These are phyloP conservation scores for Zoanthus gigantus DNA, from an alignment of 92 coral and sea anemone genomes.

Conservation along the genomic window DNA sequence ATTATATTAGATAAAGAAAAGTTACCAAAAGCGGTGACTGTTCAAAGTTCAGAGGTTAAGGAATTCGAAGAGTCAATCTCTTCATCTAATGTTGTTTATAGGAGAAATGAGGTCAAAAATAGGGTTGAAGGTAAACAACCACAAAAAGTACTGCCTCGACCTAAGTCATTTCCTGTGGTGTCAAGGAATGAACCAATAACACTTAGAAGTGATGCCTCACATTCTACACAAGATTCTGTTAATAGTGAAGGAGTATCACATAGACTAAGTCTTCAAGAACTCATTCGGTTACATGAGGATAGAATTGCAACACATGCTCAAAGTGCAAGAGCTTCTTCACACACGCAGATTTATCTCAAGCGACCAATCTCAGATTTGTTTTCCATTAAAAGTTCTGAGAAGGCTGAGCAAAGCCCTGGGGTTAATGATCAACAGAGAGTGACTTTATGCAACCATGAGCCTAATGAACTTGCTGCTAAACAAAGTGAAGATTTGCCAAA, in stretches of 20 bases:
- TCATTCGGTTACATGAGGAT: slow-evolving; percentile 90
- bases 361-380: slow-evolving; percentile 68
- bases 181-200: slow-evolving; percentile 1
- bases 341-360: slow-evolving; percentile 72
- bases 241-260: slow-evolving; percentile 57
- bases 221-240: slow-evolving; percentile 39
- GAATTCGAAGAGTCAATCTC: not conserved
- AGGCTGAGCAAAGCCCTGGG: not conserved
- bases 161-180: slow-evolving; percentile 30
- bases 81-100: slow-evolving; percentile 11
- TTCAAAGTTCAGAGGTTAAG: slow-evolving; percentile 3
- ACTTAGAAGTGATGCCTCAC: slow-evolving; percentile 15
- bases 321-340: slow-evolving; percentile 84
- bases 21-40: slow-evolving; percentile 8
- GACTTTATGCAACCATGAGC: not conserved
- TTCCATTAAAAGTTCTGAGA: slow-evolving; percentile 18
- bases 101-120: not conserved
- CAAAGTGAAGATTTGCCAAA: slow-evolving; percentile 51
- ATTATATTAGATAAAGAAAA: not conserved
- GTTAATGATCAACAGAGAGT: slow-evolving; percentile 21
- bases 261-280: slow-evolving; percentile 89
- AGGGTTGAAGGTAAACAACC: not conserved
- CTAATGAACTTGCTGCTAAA: slow-evolving; percentile 26
- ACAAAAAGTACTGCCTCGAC: slow-evolving; percentile 30
- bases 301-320: slow-evolving; percentile 91